Conservation (phyloP, 2,888 invertebrate species). For the Escarpia spicata region DNA sequence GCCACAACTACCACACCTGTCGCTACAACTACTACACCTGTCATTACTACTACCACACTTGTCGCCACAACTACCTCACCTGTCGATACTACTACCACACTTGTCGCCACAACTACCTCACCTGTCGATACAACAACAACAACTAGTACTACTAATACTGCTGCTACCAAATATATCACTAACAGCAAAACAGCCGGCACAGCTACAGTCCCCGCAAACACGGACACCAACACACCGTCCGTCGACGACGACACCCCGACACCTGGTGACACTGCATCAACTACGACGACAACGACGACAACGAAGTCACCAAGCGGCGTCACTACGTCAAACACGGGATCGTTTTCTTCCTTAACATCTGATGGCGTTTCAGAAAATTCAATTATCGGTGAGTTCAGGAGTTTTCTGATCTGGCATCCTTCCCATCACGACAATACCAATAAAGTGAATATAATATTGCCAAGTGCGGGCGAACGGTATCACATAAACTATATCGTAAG, state of each 20-base stretch:
- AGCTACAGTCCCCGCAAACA: too few species aligned
- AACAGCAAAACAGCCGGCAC: background rate
- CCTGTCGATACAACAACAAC: background rate
- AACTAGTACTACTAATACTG: background rate
- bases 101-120: background rate
- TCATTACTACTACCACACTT: background rate
- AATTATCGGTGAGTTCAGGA: background rate
- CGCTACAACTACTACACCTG: background rate
- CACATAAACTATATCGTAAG: too few species aligned
- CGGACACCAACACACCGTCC: too few species aligned
- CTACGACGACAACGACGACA: background rate
- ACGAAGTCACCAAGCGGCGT: background rate
- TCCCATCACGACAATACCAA: too few species aligned
- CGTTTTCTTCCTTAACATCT: background rate
- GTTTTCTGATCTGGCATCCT: background rate
- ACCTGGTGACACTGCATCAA: background rate
- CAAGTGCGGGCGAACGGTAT: too few species aligned
- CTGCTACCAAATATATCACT: background rate
- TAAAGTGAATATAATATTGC: too few species aligned
- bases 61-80: background rate
- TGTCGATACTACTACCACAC: background rate
- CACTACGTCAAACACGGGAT: background rate
- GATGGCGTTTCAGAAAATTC: background rate
- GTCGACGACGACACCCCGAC: too few species aligned
- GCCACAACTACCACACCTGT: background rate